These are phyloP conservation scores for Buceros bicornis DNA, from an alignment of 2,797 vertebrate species.

Conservation along the genomic window DNA sequence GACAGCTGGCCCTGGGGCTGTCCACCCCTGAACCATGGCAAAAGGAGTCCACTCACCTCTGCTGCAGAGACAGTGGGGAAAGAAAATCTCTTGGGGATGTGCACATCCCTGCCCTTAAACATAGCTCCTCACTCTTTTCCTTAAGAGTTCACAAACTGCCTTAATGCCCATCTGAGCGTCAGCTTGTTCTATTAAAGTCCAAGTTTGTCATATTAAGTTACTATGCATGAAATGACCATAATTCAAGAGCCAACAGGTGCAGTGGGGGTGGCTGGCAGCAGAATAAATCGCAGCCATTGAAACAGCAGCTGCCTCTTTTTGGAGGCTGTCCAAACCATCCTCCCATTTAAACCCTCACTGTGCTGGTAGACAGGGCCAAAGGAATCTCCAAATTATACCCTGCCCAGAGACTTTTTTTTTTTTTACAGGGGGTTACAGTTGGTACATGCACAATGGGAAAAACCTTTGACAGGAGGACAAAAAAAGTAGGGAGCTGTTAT, in stretches of 20 bases:
- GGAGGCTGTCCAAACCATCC: constrained; percentile 32
- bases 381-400: background rate
- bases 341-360: constrained; percentile 43
- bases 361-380: constrained; percentile 16
- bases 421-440: background rate
- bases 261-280: constrained; percentile 20
- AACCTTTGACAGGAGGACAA: background rate
- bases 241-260: constrained; percentile 79
- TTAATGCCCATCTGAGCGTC: background rate
- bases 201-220: constrained; percentile 70
- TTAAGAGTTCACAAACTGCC: constrained; percentile 1
- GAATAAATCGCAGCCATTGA: constrained; percentile 51
- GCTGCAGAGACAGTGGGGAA: background rate
- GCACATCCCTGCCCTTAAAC: background rate
- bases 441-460: background rate
- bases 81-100: background rate
- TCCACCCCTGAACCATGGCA: background rate
- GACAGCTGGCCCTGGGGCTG: background rate
- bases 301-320: constrained; percentile 70
- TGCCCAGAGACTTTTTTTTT: background rate
- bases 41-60: background rate
- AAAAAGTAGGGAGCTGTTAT: background rate
- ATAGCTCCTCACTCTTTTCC: background rate
- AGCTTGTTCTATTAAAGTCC: constrained; percentile 54
- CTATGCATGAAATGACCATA: constrained; percentile 34